Conservation (phyloP, 2,113 vertebrate genomes). For the pig (Sus scrofa) region DNA sequence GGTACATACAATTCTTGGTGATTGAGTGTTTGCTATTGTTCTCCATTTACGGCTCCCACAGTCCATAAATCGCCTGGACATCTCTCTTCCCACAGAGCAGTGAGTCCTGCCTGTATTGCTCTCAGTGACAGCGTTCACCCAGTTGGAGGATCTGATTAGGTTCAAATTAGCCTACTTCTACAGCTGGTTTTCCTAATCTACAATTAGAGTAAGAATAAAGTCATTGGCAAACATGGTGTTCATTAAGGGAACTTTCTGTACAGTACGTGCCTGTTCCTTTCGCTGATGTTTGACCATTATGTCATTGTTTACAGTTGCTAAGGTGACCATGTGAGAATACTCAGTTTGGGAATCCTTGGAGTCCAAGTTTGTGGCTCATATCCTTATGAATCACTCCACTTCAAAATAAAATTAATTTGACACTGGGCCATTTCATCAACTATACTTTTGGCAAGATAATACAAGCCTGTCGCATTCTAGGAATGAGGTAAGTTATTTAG, state of each 20-base stretch:
- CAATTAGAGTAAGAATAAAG: slow-evolving; percentile 16
- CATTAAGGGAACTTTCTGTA: not conserved
- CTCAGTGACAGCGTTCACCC: not conserved
- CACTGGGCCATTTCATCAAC: slow-evolving; percentile 14
- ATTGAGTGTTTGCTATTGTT: not conserved
- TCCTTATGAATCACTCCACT: slow-evolving; percentile 35
- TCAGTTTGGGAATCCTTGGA: not conserved
- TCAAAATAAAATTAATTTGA: slow-evolving; percentile 43
- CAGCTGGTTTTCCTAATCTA: not conserved
- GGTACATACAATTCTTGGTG: not conserved
- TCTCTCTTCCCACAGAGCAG: not conserved
- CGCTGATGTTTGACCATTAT: not conserved
- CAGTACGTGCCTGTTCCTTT: not conserved
- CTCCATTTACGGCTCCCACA: not conserved
- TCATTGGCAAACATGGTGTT: not conserved
- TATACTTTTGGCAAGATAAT: slow-evolving; percentile 52
- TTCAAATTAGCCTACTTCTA: not conserved
- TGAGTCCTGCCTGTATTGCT: not conserved
- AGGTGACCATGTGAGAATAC: slow-evolving; percentile 54
- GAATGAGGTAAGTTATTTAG: slow-evolving; percentile 62
- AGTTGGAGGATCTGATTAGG: not conserved
- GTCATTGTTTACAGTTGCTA: slow-evolving; percentile 63
- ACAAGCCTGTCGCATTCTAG: slow-evolving; percentile 55
- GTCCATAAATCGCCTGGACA: not conserved
- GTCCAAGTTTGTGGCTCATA: not conserved